Evolutionary conservation across 2,797 vertebrate genomes (phyloP), one percentile per base, ranked within the genome.

Genomic region (Nothura maculosa): DNA sequence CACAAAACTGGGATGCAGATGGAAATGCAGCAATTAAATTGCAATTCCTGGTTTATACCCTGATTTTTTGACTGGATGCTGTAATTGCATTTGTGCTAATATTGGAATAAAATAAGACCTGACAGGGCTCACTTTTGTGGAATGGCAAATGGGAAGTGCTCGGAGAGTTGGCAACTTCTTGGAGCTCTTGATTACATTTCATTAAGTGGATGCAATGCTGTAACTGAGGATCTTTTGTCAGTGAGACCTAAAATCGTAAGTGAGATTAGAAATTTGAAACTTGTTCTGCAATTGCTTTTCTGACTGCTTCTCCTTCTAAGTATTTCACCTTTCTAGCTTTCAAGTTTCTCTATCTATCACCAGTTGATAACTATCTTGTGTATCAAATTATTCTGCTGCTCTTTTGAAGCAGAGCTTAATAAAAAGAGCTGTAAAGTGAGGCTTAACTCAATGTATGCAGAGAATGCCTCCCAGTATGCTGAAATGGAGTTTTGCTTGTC

Each of bases 361-460:
- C 85, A 60, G 32, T 50, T 82, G 68, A 17, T 82, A 38, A 62
- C 74, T 82, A 5, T 62, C 80, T 76, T 50, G 38, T 66, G 30
- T 74, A 40, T 87, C 76, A 45, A 79, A 94, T 91, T 67, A 70
- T 76, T 30, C 66, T 81, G 38, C 32, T 52, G 32, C 63, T 89
- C 50, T 90, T n/a, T 86, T 87, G 69, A 81, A 90, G 76, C 36
- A 45, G 54, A 54, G 17, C 52, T 93, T 94, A 87, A 85, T 92
- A 90, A 83, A 77, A 74, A 68, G 73, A 60, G 73, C 20, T 92
- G 79, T 58, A 91, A 94, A 95, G 78, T 38, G 52, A 75, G 52
- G 62, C 90, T 89, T 32, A 60, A 1, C 90, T 89, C 34, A 60
- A 1, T 81, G 43, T 58, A 62, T 81, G 28, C 16, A 6, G 38